Evolutionary conservation across 2,797 vertebrate species (phyloP).

Genomic region (Schizopygopsis pylzovi): DNA sequence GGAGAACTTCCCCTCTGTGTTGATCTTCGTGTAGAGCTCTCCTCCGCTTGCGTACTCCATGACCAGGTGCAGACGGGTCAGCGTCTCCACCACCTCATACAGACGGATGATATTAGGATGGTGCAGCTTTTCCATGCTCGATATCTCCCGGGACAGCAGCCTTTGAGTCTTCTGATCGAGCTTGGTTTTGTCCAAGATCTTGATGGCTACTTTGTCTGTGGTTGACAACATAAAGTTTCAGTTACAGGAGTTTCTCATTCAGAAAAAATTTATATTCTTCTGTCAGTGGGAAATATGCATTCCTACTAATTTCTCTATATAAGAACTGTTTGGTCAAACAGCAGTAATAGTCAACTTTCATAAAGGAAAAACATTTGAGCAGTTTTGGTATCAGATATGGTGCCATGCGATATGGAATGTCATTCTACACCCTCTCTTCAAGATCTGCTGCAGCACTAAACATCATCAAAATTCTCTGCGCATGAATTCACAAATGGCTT

Average conservation of each 20-base stretch:
- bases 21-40: slow-evolving; percentile 96
- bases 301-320: background rate
- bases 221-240: slow-evolving; percentile 39
- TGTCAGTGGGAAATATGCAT: background rate
- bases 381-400: slow-evolving; percentile 16
- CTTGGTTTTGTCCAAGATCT: slow-evolving; percentile 98
- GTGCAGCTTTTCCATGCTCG: slow-evolving; percentile 97
- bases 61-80: slow-evolving; percentile 92
- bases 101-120: slow-evolving; percentile 97
- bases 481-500: slow-evolving; percentile 29
- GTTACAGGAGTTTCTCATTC: background rate
- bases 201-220: slow-evolving; percentile 97
- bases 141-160: slow-evolving; percentile 94
- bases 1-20: slow-evolving; percentile 89
- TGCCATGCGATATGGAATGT: slow-evolving; percentile 24
- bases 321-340: background rate
- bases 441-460: slow-evolving; percentile 26
- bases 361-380: slow-evolving; percentile 16
- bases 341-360: background rate
- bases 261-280: background rate
- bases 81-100: slow-evolving; percentile 96
- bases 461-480: slow-evolving; percentile 13
- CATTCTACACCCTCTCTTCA: slow-evolving; percentile 26
- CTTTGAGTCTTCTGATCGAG: slow-evolving; percentile 94
- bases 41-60: slow-evolving; percentile 96